Percentiles rank a stretch among this genome's conserved stretches.
Evolutionary conservation across 2,888 invertebrate species (phyloP).

Genomic region (Amiota minor): DNA sequence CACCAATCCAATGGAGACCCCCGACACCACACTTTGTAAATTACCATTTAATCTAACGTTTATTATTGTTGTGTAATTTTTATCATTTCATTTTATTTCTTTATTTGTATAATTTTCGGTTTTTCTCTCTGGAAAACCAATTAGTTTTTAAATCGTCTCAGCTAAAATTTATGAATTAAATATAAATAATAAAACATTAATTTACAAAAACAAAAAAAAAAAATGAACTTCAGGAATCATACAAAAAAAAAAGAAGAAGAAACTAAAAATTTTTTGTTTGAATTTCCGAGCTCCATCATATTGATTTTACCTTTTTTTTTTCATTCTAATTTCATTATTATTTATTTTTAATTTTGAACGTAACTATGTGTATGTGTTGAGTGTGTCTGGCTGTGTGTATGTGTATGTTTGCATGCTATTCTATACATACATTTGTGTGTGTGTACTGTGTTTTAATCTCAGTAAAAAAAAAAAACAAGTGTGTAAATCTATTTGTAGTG

Average conservation of each 20-base stretch:
- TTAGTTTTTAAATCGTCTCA: slow-evolving; percentile 69
- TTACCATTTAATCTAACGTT: slow-evolving; percentile 33
- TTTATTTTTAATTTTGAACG: too few relatives aligned
- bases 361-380: slow-evolving; percentile 44
- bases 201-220: slow-evolving; percentile 32
- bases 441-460: not conserved
- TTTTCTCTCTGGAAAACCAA: slow-evolving; percentile 55
- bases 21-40: slow-evolving; percentile 38
- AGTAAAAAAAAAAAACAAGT: not conserved
- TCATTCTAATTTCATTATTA: too few relatives aligned
- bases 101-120: slow-evolving; percentile 34
- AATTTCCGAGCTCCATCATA: too few relatives aligned
- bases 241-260: slow-evolving; percentile 5
- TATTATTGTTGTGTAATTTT: slow-evolving; percentile 52
- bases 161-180: slow-evolving; percentile 25
- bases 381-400: slow-evolving; percentile 37
- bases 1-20: not conserved
- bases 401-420: slow-evolving; percentile 30
- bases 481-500: not conserved
- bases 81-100: slow-evolving; percentile 41
- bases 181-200: slow-evolving; percentile 19
- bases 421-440: slow-evolving; percentile 32
- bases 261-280: too few relatives aligned
- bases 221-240: not conserved
- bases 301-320: too few relatives aligned